Conservation (phyloP, 2,797 vertebrate species). For the Rhinatrema bivittatum region DNA sequence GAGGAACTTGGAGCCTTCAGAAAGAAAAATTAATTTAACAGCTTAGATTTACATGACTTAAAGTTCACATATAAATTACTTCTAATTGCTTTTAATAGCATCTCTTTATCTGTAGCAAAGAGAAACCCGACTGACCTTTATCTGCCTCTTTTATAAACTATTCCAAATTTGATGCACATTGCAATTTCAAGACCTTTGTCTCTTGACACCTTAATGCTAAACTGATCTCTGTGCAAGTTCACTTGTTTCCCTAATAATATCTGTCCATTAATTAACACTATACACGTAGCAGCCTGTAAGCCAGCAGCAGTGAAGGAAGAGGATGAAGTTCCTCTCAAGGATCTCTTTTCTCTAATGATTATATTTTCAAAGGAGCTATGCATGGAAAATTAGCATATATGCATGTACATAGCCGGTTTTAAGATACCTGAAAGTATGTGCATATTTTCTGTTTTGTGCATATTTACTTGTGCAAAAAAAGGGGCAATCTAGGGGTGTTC, state of each 20-base stretch:
- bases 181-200: conserved; percentile 16
- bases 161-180: conserved; percentile 16
- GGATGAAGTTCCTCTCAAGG: conserved; percentile 18
- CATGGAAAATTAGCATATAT: too few species aligned
- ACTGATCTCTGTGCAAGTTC: conserved; percentile 21
- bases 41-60: conserved; percentile 19
- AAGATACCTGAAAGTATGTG: too few species aligned
- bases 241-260: conserved; percentile 19
- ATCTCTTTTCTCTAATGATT: neutral
- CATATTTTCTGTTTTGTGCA: too few species aligned
- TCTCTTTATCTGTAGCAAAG: conserved; percentile 26
- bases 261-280: conserved; percentile 30
- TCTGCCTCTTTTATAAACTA: conserved; percentile 30
- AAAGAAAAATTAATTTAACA: conserved; percentile 39
- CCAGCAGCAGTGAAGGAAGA: conserved; percentile 27
- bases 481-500: too few species aligned
- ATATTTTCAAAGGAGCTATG: too few species aligned
- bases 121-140: conserved; percentile 28
- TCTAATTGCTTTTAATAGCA: conserved; percentile 30
- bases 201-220: conserved; percentile 8
- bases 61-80: conserved; percentile 22
- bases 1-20: conserved; percentile 9
- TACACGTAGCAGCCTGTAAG: conserved; percentile 15
- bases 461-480: too few species aligned
- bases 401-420: too few species aligned